Conservation (phyloP, 2,888 invertebrate genomes). For the Tenthredo scrophulariae region DNA sequence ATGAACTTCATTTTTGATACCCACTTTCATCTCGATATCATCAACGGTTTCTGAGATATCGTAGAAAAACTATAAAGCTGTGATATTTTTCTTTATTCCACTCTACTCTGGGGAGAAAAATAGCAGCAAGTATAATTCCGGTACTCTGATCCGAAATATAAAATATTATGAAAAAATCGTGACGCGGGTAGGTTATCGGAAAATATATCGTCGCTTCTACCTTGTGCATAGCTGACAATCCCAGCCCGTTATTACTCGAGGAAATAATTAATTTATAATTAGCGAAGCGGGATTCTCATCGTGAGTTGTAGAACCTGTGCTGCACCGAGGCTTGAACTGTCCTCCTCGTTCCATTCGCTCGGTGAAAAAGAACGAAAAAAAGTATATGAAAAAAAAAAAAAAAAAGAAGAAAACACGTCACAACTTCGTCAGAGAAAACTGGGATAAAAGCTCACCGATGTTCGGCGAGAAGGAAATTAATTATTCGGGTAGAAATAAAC, state of each 20-base stretch:
- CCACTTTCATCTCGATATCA: neutral
- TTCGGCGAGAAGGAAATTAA: conserved; percentile 20
- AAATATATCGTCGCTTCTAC: neutral
- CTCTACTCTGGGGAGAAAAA: too few species aligned
- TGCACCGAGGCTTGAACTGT: neutral
- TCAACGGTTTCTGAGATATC: neutral
- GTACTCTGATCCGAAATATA: neutral
- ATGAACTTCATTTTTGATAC: neutral
- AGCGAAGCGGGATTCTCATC: conserved; percentile 41
- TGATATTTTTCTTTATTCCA: too few species aligned
- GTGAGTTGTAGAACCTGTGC: too few species aligned
- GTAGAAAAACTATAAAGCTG: neutral
- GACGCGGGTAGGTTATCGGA: neutral
- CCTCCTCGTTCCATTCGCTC: neutral
- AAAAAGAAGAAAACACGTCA: neutral
- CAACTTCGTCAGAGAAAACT: neutral
- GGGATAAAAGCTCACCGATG: conserved; percentile 9
- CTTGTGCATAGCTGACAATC: neutral
- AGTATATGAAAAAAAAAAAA: neutral
- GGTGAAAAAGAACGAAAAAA: neutral
- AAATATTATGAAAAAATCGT: neutral
- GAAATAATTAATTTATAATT: conserved; percentile 69
- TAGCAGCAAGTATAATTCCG: neutral
- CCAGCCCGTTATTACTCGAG: conserved; percentile 34
- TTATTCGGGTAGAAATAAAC: conserved; percentile 20